phyloP scores from a whole-genome alignment of 2,797 vertebrate genomes.

The Zalophus californianus region DNA sequence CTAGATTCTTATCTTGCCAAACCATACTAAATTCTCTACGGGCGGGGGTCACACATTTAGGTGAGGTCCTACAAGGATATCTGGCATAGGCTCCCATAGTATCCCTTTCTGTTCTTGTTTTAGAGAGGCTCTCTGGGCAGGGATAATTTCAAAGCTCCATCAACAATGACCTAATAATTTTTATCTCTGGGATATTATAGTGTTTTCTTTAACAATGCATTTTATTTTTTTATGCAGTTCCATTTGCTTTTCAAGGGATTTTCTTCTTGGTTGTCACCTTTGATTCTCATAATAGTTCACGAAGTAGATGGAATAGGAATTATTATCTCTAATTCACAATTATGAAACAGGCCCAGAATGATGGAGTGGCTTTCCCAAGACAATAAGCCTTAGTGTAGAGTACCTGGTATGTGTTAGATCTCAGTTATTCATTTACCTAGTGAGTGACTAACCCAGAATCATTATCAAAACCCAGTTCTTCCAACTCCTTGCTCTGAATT shows the following conservation, averaged over 20 bases:
- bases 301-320: not conserved
- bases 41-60: not conserved
- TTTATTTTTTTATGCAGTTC: conserved; percentile 27
- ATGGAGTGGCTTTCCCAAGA: not conserved
- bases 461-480: conserved; percentile 23
- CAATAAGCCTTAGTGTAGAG: not conserved
- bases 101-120: not conserved
- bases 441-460: conserved; percentile 6
- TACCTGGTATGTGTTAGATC: not conserved
- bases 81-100: not conserved
- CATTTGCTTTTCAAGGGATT: conserved; percentile 26
- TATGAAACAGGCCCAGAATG: not conserved
- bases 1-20: not conserved
- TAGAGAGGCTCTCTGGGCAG: not conserved
- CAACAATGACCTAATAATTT: conserved; percentile 32
- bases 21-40: not conserved
- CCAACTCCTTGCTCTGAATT: conserved; percentile 10
- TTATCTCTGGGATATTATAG: not conserved
- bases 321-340: conserved; percentile 15
- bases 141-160: conserved; percentile 40
- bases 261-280: conserved; percentile 37
- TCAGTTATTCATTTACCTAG: not conserved
- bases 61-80: not conserved
- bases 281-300: conserved; percentile 32
- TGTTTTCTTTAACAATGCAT: conserved; percentile 34